A percentile compares a stretch with the other conserved stretches of the same genome.
These are phyloP conservation scores for Platyrinchus mystaceus DNA, from an alignment of 2,797 vertebrate genomes.

Conservation along the genomic window DNA sequence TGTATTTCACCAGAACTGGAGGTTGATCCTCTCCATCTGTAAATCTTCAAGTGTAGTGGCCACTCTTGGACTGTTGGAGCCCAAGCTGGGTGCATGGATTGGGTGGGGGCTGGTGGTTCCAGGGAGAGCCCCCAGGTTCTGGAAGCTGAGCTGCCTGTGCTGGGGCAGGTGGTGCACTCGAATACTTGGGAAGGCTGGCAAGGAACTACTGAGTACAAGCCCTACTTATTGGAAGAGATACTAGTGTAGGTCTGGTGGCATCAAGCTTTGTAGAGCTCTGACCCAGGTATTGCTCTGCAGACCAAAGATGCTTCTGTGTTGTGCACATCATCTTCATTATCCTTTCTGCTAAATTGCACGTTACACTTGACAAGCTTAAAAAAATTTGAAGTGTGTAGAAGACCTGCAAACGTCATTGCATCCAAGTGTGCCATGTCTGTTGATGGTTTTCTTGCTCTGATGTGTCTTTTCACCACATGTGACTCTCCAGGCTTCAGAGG, in stretches of 20 bases:
- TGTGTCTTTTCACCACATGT: accelerated
- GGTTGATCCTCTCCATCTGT: neutral
- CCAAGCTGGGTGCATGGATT: accelerated
- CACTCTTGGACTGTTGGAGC: neutral
- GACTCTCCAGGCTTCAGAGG: neutral
- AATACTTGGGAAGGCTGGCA: neutral
- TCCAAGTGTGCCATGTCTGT: accelerated
- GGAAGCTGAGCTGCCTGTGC: neutral
- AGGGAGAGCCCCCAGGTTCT: neutral
- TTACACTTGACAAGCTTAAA: neutral
- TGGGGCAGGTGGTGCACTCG: neutral
- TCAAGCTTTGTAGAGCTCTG: neutral
- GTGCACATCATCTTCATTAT: neutral
- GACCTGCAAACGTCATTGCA: accelerated
- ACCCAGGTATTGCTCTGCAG: neutral
- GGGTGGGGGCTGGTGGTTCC: neutral
- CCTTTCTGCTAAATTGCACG: neutral
- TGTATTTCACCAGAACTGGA: neutral
- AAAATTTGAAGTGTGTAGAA: neutral
- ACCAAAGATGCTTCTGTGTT: neutral
- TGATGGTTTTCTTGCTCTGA: neutral
- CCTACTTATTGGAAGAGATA: neutral
- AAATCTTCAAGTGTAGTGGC: neutral
- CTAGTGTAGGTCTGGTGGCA: neutral
- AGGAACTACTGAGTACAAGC: neutral